Percentiles rank a stretch among this genome's conserved stretches.
These are phyloP conservation scores for Gymnoscopelus microlampas DNA, from an alignment of 2,797 vertebrate species.

Conservation along the genomic window DNA sequence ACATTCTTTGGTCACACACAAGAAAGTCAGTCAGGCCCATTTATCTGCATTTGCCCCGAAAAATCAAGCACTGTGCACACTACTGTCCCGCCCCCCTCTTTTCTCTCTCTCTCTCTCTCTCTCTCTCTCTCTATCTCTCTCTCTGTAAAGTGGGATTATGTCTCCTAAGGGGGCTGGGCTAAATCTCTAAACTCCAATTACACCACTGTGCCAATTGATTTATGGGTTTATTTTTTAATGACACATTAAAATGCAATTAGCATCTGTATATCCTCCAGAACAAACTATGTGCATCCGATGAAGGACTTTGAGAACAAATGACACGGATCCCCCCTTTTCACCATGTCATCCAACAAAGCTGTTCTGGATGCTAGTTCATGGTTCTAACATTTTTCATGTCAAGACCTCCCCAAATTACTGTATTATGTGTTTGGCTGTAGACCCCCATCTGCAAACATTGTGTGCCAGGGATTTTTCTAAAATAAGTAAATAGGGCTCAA, in stretches of 20 bases:
- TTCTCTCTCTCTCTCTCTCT: no score
- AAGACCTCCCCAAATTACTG: slow-evolving; percentile 9
- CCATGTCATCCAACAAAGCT: slow-evolving; percentile 45
- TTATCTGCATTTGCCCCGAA: slow-evolving; percentile 64
- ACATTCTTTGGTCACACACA: slow-evolving; percentile 49
- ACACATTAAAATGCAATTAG: slow-evolving; percentile 86
- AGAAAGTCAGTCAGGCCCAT: slow-evolving; percentile 28
- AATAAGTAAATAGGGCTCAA: no score
- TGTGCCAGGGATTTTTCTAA: no score
- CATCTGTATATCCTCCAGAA: slow-evolving; percentile 77
- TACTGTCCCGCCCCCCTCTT: slow-evolving; percentile 15
- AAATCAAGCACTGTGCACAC: slow-evolving; percentile 51
- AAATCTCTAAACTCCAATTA: slow-evolving; percentile 80
- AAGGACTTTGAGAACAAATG: slow-evolving; percentile 69
- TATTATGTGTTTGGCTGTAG: slow-evolving; percentile 36
- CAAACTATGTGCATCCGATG: slow-evolving; percentile 77
- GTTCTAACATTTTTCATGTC: no score
- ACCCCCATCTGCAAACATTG: no score
- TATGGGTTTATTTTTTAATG: slow-evolving; percentile 84
- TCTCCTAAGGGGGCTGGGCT: slow-evolving; percentile 68
- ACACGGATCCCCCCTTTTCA: slow-evolving; percentile 48
- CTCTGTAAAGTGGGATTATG: slow-evolving; percentile 72
- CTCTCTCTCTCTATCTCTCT: no score
- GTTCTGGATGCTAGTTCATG: slow-evolving; percentile 35
- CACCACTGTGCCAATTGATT: slow-evolving; percentile 77